Conservation (phyloP, 2,797 vertebrate species). For the Sebastolobus alascanus region DNA sequence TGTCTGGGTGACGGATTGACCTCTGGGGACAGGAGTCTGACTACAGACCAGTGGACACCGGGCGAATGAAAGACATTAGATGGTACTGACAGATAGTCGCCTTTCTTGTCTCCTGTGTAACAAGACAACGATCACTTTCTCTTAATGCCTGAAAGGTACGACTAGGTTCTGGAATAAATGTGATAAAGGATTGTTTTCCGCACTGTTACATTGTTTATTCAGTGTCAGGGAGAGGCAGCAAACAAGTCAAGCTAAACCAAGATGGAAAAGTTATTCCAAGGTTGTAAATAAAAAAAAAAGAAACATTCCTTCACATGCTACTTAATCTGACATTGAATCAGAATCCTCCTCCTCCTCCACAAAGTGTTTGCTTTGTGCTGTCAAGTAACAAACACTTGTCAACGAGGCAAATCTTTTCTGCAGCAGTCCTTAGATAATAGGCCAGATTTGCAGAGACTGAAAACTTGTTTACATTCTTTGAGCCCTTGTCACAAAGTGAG, state of each 20-base stretch:
- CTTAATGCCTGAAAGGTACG: slow-evolving; percentile 40
- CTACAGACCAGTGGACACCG: slow-evolving; percentile 50
- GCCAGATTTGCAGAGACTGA: slow-evolving; percentile 71
- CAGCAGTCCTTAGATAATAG: slow-evolving; percentile 71
- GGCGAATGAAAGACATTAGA: slow-evolving; percentile 59
- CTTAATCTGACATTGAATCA: slow-evolving; percentile 64
- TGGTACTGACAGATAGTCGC: slow-evolving; percentile 69
- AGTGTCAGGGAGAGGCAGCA: slow-evolving; percentile 35
- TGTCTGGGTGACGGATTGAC: slow-evolving; percentile 71
- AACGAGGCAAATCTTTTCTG: slow-evolving; percentile 58
- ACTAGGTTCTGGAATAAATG: slow-evolving; percentile 24
- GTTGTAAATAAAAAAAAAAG: slow-evolving; percentile 27
- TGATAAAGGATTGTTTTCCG: slow-evolving; percentile 32
- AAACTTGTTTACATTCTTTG: slow-evolving; percentile 81
- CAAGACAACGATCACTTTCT: slow-evolving; percentile 64
- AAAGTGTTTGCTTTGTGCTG: slow-evolving; percentile 46
- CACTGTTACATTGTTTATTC: slow-evolving; percentile 47
- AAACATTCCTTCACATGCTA: slow-evolving; percentile 31
- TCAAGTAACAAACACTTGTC: slow-evolving; percentile 70
- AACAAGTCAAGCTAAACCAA: slow-evolving; percentile 37
- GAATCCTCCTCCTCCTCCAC: slow-evolving; percentile 46
- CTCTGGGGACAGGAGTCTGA: slow-evolving; percentile 63
- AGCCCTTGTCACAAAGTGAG: slow-evolving; percentile 70
- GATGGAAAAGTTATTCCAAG: slow-evolving; percentile 44
- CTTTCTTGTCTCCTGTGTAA: slow-evolving; percentile 62